phyloP scores from a whole-genome alignment of 2,113 vertebrate species.

The Ictidomys tridecemlineatus region DNA sequence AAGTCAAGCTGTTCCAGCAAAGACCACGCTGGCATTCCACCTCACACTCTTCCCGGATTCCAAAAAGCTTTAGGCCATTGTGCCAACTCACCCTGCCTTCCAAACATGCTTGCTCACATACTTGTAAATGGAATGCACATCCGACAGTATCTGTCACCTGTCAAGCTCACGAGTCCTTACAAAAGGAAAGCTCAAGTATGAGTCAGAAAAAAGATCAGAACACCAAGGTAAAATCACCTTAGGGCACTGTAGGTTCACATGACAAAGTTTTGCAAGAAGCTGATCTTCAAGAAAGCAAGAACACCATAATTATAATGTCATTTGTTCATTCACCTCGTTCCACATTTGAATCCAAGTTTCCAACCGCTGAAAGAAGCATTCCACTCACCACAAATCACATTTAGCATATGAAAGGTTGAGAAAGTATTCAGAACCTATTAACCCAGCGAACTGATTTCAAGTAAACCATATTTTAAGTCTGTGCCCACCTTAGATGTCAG shows the following conservation, averaged over 20 bases:
- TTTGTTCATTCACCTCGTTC: conserved; percentile 19
- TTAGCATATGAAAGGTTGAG: not conserved
- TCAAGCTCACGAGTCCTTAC: conserved; percentile 10
- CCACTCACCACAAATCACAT: conserved; percentile 7
- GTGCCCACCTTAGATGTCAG: not conserved
- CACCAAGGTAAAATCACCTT: conserved; percentile 34
- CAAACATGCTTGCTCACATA: conserved; percentile 30
- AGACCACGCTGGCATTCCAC: not conserved
- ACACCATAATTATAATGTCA: not conserved
- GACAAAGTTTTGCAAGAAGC: conserved; percentile 33
- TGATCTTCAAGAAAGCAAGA: conserved; percentile 46
- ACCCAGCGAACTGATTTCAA: conserved; percentile 17
- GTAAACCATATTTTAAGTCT: conserved; percentile 3
- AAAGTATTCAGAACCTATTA: not conserved
- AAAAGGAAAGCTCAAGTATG: conserved; percentile 57
- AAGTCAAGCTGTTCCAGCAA: not conserved
- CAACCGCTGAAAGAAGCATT: conserved; percentile 37
- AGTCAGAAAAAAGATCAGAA: conserved; percentile 65
- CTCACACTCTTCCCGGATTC: not conserved
- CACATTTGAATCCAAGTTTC: conserved; percentile 36
- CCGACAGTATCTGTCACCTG: conserved; percentile 55
- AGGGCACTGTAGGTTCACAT: conserved; percentile 2
- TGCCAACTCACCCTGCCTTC: conserved; percentile 23
- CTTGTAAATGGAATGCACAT: conserved; percentile 1
- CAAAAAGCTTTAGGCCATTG: not conserved